Base-by-base conservation (phyloP, 1,140 invertebrate genomes). In the Ericerus pela region DNA sequence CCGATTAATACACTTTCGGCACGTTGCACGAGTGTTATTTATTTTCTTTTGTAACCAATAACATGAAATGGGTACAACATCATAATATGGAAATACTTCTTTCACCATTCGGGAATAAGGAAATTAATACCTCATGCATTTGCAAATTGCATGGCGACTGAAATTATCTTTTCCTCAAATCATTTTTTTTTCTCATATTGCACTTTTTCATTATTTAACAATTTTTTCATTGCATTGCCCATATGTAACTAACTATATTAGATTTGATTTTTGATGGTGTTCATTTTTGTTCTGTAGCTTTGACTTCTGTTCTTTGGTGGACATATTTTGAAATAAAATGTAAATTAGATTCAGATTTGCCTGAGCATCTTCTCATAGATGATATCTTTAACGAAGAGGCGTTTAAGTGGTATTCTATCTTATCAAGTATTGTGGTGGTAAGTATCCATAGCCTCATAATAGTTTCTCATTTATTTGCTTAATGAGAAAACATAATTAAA, bases 401-500 rank as follows among this genome's bases (percentile, higher is more conserved):
- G 53, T 92, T 86, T 71, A 74, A 87, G 55, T 78, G 73, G 64
- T 92, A 82, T 70, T 80, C 89, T 27, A 85, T 95, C 59, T 74
- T 92, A 59, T 84, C 87, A n/a, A 89, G 89, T 52, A 75, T 91
- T 58, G 78, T 90, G 55, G 90, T 87, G 41, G 80, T 92, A 72
- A 78, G 76, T 75, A 59, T n/a, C n/a, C n/a, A n/a, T n/a, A n/a
- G n/a, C n/a, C n/a, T n/a, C 4, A 41, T 60, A 8, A 8, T 51
- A 11, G 26, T 51, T 51, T 6, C 26, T 43, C 10, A 43, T 6
- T 43, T 8, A 43, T 16, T 43, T 33, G 30, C 30, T 33, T 33
- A 10, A 33, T 33, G 30, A 33, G n/a, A 33, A 33, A 33, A 33
- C 8, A n/a, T n/a, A n/a, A n/a, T n/a, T n/a, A 33, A 33, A 33